Evolutionary conservation across 2,888 invertebrate genomes (phyloP).

Genomic region (Phengaris alcon): DNA sequence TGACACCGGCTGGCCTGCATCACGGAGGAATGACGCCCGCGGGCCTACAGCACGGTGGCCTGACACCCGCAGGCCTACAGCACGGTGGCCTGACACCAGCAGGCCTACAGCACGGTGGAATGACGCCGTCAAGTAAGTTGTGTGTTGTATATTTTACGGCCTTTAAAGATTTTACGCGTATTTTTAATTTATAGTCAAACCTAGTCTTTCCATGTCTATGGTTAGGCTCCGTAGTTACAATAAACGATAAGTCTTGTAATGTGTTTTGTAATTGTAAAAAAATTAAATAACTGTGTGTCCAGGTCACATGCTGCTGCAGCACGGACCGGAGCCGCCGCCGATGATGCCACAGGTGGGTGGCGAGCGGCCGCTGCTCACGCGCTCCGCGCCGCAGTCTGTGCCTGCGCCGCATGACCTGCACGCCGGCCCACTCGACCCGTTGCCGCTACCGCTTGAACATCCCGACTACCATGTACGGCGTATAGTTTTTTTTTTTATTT

Average conservation of each 20-base stretch:
- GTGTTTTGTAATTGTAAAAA: too few relatives aligned
- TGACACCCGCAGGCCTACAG: conserved; percentile 64
- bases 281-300: background rate
- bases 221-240: too few relatives aligned
- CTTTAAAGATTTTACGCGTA: too few relatives aligned
- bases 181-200: too few relatives aligned
- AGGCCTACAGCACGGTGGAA: conserved; percentile 67
- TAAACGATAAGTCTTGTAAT: too few relatives aligned
- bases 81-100: conserved; percentile 63
- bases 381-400: conserved; percentile 41
- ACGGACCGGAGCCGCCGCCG: conserved; percentile 71
- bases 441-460: conserved; percentile 54
- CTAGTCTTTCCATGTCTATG: too few relatives aligned
- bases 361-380: conserved; percentile 63
- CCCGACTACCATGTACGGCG: conserved; percentile 59
- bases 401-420: conserved; percentile 44
- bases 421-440: conserved; percentile 54
- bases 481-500: too few relatives aligned
- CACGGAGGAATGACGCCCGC: conserved; percentile 52
- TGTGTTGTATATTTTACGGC: background rate
- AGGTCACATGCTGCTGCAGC: conserved; percentile 46
- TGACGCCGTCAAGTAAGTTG: conserved; percentile 49
- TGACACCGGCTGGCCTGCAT: conserved; percentile 64
- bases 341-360: conserved; percentile 82
- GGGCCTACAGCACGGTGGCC: conserved; percentile 56